Conservation (phyloP, 1,140 invertebrate genomes). For the Eupristina koningsbergeri region DNA sequence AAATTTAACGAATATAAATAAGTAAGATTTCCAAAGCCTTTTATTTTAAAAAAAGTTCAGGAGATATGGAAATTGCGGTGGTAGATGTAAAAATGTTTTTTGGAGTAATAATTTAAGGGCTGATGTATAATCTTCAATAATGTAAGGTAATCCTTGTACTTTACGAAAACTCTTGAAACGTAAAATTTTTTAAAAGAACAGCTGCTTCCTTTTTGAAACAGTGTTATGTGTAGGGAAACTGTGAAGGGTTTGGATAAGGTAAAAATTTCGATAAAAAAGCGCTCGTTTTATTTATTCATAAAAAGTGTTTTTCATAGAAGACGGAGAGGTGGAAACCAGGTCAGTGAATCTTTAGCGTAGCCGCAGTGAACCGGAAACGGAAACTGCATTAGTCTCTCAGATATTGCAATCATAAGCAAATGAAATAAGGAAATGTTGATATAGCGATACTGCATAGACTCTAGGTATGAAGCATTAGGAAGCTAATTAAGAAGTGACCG, state of each 20-base stretch:
- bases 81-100: not conserved
- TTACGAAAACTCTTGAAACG: not conserved
- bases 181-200: not conserved
- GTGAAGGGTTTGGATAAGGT: not conserved
- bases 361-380: slow-evolving; percentile 60
- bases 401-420: slow-evolving; percentile 49
- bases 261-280: not conserved
- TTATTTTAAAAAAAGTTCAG: too few relatives aligned
- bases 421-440: not conserved
- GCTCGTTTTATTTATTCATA: not conserved
- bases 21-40: too few relatives aligned
- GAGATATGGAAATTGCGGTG: too few relatives aligned
- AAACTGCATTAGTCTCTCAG: slow-evolving; percentile 52
- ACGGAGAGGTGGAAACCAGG: slow-evolving; percentile 41
- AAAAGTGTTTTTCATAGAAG: not conserved
- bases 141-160: not conserved
- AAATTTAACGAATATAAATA: too few relatives aligned
- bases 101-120: too few relatives aligned
- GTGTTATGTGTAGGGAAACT: not conserved
- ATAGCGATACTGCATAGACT: too few relatives aligned
- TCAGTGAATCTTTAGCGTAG: slow-evolving; percentile 1
- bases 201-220: not conserved
- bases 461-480: too few relatives aligned
- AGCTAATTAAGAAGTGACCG: too few relatives aligned
- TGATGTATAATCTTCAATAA: not conserved